Evolutionary conservation across 2,113 vertebrate genomes (phyloP).

Genomic region (Pagrus major): DNA sequence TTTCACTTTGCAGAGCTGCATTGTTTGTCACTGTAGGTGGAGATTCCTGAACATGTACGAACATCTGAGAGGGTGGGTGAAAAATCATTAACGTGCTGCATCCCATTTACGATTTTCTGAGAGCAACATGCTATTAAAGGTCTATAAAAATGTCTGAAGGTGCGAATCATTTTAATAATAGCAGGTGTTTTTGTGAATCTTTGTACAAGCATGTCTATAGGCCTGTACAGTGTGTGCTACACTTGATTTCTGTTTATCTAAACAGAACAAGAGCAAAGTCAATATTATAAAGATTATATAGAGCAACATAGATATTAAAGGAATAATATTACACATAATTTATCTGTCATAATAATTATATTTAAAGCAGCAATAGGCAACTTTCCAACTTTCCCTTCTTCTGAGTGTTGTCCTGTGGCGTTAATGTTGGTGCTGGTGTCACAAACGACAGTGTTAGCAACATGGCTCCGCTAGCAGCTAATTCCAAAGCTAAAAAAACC

Average conservation of each 20-base stretch:
- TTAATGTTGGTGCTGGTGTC: too few species aligned
- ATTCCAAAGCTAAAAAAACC: too few species aligned
- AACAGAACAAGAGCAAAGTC: neutral
- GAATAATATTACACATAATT: too few species aligned
- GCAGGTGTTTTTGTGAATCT: neutral
- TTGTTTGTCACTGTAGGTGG: constrained; percentile 12
- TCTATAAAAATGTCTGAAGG: neutral
- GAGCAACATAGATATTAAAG: too few species aligned
- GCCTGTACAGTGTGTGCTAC: neutral
- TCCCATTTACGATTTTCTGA: neutral
- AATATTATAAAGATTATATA: neutral
- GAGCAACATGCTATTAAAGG: constrained; percentile 10
- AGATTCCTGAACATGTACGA: constrained; percentile 8
- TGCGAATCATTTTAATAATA: constrained; percentile 1
- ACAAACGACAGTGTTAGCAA: too few species aligned
- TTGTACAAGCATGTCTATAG: neutral
- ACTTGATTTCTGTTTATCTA: neutral
- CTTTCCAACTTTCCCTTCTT: too few species aligned
- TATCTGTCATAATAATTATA: too few species aligned
- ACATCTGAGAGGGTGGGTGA: neutral
- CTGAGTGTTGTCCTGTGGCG: too few species aligned
- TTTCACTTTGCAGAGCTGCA: constrained; percentile 21
- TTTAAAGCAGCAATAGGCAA: too few species aligned
- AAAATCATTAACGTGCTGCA: neutral
- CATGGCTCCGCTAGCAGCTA: too few species aligned